phyloP scores from a whole-genome alignment of 2,888 invertebrate species.

The Bedellia somnulentella region DNA sequence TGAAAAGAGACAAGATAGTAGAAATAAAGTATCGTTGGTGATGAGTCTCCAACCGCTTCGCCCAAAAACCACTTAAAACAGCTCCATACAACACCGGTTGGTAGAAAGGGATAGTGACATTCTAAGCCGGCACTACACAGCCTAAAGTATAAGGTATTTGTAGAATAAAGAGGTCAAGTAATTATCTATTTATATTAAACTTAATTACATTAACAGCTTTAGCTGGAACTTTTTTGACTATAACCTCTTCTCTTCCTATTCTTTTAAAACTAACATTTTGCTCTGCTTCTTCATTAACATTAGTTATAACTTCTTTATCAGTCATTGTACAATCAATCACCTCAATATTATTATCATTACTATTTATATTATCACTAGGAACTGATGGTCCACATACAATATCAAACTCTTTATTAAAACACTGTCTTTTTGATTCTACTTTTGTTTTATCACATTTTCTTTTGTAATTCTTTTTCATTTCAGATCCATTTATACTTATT shows the following conservation, averaged over 20 bases:
- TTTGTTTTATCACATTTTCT: conserved; percentile 11
- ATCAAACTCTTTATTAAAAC: conserved; percentile 14
- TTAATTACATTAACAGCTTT: conserved; percentile 38
- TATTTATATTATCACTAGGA: not conserved
- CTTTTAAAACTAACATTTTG: conserved; percentile 28
- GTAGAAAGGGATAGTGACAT: no score
- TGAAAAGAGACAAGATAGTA: no score
- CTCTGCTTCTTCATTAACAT: conserved; percentile 29
- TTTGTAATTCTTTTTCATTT: conserved; percentile 12
- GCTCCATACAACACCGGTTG: no score
- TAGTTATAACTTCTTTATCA: conserved; percentile 25
- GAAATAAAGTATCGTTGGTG: no score
- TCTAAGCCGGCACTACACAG: no score
- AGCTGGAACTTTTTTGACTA: conserved; percentile 21
- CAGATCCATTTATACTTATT: conserved; percentile 14
- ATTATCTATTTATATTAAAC: no score
- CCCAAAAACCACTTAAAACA: no score
- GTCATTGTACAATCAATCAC: conserved; percentile 32
- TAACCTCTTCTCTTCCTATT: conserved; percentile 36
- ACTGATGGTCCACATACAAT: conserved; percentile 4
- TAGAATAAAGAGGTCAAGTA: no score
- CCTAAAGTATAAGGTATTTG: no score
- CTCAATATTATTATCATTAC: conserved; percentile 4
- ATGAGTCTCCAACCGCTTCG: no score
- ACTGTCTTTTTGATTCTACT: conserved; percentile 14